These are phyloP conservation scores for Cryptocheilus praepositus DNA, from an alignment of 2,888 invertebrate genomes.

Conservation along the genomic window DNA sequence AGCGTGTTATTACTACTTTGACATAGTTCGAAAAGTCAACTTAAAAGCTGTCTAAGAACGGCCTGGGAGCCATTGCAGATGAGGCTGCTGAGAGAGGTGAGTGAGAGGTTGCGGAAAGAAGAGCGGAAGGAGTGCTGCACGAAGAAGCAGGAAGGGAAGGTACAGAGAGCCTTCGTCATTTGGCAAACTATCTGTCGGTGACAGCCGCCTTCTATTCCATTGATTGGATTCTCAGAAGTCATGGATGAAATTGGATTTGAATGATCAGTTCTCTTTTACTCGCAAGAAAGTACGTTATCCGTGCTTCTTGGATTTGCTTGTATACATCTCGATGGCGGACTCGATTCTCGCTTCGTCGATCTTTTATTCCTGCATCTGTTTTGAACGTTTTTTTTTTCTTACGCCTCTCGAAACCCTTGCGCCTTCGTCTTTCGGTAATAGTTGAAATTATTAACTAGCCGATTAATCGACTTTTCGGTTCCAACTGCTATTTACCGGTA, in stretches of 20 bases:
- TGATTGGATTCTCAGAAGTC: constrained; percentile 62
- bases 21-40: constrained; percentile 10
- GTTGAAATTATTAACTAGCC: too few relatives aligned
- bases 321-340: not conserved
- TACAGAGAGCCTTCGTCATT: constrained; percentile 43
- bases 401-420: too few relatives aligned
- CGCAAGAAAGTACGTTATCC: constrained; percentile 23
- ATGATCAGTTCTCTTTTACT: constrained; percentile 43
- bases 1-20: not conserved
- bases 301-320: constrained; percentile 24
- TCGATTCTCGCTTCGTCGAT: too few relatives aligned
- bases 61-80: not conserved
- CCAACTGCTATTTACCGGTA: too few relatives aligned
- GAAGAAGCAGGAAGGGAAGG: constrained; percentile 12
- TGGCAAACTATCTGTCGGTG: constrained; percentile 62
- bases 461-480: too few relatives aligned
- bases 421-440: too few relatives aligned
- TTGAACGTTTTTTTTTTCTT: too few relatives aligned
- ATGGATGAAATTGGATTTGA: constrained; percentile 59
- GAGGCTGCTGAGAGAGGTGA: not conserved
- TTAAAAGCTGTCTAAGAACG: constrained; percentile 21
- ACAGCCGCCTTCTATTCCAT: constrained; percentile 60
- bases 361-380: too few relatives aligned
- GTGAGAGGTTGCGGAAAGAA: constrained; percentile 1
- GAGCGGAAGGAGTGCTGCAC: not conserved